A percentile compares a stretch with the other conserved stretches of the same genome.
phyloP scores from a whole-genome alignment of 2,888 invertebrate species.

The Ochropleura plecta region DNA sequence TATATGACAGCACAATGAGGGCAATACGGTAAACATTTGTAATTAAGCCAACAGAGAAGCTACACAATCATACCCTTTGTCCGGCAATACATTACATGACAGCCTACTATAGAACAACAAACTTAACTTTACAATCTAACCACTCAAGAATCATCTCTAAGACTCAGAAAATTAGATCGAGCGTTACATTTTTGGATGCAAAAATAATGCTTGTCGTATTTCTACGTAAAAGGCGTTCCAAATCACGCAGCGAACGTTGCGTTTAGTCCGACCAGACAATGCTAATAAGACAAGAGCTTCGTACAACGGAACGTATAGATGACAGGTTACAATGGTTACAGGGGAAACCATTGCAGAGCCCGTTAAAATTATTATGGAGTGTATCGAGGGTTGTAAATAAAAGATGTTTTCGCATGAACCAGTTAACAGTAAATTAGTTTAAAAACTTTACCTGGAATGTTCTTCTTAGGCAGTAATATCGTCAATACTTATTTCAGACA shows the following conservation, averaged over 20 bases:
- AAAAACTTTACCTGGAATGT: not conserved
- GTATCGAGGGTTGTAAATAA: not conserved
- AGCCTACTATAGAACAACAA: conserved; percentile 70
- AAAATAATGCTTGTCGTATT: conserved; percentile 66
- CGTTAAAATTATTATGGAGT: conserved; percentile 52
- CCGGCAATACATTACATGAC: conserved; percentile 75
- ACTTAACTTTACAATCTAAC: conserved; percentile 18
- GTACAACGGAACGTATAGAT: conserved; percentile 80
- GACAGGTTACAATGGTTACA: conserved; percentile 80
- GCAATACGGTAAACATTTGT: conserved; percentile 74
- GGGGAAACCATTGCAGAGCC: conserved; percentile 49
- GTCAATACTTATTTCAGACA: not conserved
- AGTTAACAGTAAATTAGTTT: not conserved
- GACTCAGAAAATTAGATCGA: conserved; percentile 39
- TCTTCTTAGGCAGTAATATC: not conserved
- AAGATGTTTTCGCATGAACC: not conserved
- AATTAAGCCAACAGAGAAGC: conserved; percentile 80
- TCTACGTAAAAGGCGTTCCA: conserved; percentile 83
- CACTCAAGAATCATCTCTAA: conserved; percentile 53
- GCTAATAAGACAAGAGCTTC: conserved; percentile 84
- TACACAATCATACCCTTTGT: conserved; percentile 81
- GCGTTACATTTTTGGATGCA: conserved; percentile 29
- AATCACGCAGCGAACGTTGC: conserved; percentile 82
- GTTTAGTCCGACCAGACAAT: conserved; percentile 80
- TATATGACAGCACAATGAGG: conserved; percentile 74